These are phyloP conservation scores for Branchinecta lynchi DNA, from an alignment of 1,140 invertebrate species.

Conservation along the genomic window DNA sequence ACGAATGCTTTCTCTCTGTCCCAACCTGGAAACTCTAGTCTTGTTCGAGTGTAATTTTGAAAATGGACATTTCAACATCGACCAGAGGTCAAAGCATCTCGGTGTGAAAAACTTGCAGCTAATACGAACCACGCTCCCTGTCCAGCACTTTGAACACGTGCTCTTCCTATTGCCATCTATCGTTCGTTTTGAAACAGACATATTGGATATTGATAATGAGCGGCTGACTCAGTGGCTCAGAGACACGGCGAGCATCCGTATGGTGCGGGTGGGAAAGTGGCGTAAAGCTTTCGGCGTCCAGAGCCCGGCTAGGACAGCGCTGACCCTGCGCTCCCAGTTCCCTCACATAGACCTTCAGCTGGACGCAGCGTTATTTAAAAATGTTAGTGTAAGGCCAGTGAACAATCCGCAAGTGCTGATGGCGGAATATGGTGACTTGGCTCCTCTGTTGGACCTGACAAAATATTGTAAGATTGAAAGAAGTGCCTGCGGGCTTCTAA, in stretches of 20 bases:
- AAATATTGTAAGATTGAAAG: background rate
- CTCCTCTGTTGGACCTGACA: constrained; percentile 17
- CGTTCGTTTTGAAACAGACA: constrained; percentile 17
- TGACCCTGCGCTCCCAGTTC: constrained; percentile 15
- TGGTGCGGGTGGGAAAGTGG: constrained; percentile 16
- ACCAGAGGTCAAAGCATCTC: background rate
- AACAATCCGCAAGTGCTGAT: constrained; percentile 18
- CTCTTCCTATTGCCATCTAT: constrained; percentile 17
- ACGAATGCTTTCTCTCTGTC: constrained; percentile 17
- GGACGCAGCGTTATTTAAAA: constrained; percentile 14
- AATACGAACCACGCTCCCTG: constrained; percentile 16
- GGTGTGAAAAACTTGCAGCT: constrained; percentile 19
- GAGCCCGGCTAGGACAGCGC: background rate
- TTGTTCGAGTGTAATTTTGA: constrained; percentile 20
- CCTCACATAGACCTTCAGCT: constrained; percentile 14
- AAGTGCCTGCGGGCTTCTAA: too few species aligned
- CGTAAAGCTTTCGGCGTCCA: background rate
- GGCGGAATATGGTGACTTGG: constrained; percentile 20
- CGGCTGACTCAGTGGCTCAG: background rate
- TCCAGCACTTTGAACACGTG: constrained; percentile 16
- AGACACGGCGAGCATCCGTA: background rate
- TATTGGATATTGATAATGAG: constrained; percentile 17
- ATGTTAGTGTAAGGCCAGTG: constrained; percentile 6
- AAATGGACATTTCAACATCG: background rate
- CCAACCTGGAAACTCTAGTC: constrained; percentile 18